Conservation (phyloP, 2,888 invertebrate genomes). For the Endomychus coccineus region DNA sequence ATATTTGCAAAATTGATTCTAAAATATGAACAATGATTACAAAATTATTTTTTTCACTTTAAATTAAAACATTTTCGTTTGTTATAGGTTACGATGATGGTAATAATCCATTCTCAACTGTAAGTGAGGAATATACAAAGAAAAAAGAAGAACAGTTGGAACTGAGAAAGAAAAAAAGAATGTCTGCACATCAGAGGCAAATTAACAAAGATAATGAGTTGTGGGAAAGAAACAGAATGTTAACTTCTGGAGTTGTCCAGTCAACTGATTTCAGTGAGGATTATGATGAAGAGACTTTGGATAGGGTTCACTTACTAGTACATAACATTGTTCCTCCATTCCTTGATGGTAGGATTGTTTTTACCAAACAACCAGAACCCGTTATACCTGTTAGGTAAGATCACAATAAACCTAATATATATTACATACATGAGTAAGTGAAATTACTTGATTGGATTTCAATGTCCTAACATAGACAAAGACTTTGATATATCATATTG, state of each 20-base stretch:
- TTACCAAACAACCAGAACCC: constrained; percentile 98
- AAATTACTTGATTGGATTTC: no score
- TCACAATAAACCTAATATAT: no score
- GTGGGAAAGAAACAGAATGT: constrained; percentile 98
- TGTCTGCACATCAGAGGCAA: constrained; percentile 93
- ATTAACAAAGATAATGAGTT: constrained; percentile 97
- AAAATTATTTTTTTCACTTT: no score
- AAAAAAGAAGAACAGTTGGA: constrained; percentile 91
- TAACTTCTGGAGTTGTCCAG: constrained; percentile 89
- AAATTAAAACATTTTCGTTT: constrained; percentile 5
- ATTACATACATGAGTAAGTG: no score
- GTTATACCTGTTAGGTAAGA: constrained; percentile 83
- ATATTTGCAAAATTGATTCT: no score
- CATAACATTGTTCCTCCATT: constrained; percentile 99
- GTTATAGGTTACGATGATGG: constrained; percentile 73
- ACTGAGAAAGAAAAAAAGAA: constrained; percentile 79
- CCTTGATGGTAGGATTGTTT: constrained; percentile 95
- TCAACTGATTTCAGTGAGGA: constrained; percentile 84
- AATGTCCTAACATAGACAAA: no score
- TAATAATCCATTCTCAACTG: constrained; percentile 84
- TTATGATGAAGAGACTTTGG: constrained; percentile 91
- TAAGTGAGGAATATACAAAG: constrained; percentile 85
- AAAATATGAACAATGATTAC: no score
- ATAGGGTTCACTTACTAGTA: constrained; percentile 90
- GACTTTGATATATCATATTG: no score